Evolutionary conservation across 2,797 vertebrate species (phyloP).

Genomic region (Taeniopygia guttata): DNA sequence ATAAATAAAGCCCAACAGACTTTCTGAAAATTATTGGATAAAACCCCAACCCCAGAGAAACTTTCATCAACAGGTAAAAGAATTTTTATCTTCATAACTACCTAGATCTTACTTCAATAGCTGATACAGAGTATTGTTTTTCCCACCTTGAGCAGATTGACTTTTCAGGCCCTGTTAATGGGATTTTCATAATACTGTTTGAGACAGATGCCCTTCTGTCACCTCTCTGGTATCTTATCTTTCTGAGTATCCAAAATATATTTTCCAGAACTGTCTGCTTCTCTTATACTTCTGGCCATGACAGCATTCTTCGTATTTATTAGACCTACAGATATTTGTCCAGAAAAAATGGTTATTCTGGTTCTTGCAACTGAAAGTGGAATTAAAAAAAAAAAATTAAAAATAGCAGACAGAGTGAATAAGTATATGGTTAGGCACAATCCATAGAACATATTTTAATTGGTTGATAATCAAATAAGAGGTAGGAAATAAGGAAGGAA

Average conservation of each 20-base stretch:
- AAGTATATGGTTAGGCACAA: background rate
- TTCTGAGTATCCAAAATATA: background rate
- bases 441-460: background rate
- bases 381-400: background rate
- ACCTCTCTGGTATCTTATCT: background rate
- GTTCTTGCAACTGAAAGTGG: background rate
- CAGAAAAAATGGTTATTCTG: background rate
- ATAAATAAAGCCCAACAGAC: rapidly evolving
- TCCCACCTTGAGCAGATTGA: background rate
- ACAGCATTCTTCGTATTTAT: background rate
- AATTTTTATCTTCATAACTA: background rate
- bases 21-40: background rate
- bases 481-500: background rate
- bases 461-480: background rate
- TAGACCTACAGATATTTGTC: background rate
- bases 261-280: background rate
- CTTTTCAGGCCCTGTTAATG: background rate
- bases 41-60: rapidly evolving
- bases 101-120: background rate
- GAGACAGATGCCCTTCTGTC: background rate
- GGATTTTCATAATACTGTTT: background rate
- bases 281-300: background rate
- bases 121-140: background rate
- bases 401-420: background rate
- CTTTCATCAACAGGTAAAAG: background rate